phyloP scores from a whole-genome alignment of 2,113 vertebrate genomes.

The Myanophis thanlyinensis region DNA sequence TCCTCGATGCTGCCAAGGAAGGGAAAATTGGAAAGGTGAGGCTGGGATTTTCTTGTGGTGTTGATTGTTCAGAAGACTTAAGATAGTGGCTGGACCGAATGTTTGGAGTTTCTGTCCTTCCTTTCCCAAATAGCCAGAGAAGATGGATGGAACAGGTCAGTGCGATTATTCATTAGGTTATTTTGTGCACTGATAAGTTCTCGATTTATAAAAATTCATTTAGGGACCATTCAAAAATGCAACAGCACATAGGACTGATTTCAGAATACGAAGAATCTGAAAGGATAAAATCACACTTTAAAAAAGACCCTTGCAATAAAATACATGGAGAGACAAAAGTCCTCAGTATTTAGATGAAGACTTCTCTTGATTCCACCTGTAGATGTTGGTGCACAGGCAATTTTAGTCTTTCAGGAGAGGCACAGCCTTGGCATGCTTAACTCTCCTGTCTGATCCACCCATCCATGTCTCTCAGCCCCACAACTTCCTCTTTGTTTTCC shows the following conservation, averaged over 20 bases:
- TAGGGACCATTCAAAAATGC: too few species aligned
- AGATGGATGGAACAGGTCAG: background rate
- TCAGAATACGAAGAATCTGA: background rate
- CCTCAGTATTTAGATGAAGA: background rate
- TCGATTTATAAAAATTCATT: too few species aligned
- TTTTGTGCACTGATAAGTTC: background rate
- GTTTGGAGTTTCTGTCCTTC: background rate
- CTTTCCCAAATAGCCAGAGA: background rate
- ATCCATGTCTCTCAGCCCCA: background rate
- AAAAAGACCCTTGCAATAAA: background rate
- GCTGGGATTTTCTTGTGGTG: background rate
- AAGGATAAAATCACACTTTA: background rate
- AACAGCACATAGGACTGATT: too few species aligned
- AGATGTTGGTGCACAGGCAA: background rate
- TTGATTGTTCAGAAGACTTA: background rate
- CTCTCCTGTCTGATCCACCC: background rate
- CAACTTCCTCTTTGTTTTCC: background rate
- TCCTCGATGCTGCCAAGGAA: conserved; percentile 49
- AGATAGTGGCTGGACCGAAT: background rate
- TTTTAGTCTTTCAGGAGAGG: background rate
- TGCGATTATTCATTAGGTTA: background rate
- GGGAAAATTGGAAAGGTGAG: conserved; percentile 66
- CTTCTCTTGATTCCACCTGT: background rate
- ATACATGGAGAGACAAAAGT: background rate
- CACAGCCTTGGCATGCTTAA: background rate